Evolutionary conservation across 2,113 vertebrate genomes (phyloP).

Genomic region (Indri indri): DNA sequence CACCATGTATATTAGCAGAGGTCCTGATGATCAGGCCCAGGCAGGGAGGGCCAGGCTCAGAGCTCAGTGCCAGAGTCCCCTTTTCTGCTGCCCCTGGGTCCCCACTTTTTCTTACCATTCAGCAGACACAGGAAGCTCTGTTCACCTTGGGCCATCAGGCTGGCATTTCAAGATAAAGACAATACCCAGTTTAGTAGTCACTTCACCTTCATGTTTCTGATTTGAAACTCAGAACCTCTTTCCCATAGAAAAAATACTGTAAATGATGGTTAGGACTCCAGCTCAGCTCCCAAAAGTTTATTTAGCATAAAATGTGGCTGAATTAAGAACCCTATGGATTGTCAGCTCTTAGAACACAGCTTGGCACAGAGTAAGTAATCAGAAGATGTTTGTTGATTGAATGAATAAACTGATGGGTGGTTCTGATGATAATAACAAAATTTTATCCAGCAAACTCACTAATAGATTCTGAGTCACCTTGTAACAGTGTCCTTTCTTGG

Average conservation of each 20-base stretch:
- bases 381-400: background rate
- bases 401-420: background rate
- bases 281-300: background rate
- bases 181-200: background rate
- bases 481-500: background rate
- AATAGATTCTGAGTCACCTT: background rate
- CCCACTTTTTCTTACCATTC: background rate
- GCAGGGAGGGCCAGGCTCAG: background rate
- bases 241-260: background rate
- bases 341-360: background rate
- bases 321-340: background rate
- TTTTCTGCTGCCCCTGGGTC: background rate
- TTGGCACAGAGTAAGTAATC: background rate
- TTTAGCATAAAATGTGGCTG: background rate
- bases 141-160: background rate
- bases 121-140: background rate
- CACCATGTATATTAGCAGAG: background rate
- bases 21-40: background rate
- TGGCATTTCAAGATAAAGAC: background rate
- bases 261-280: background rate
- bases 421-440: background rate
- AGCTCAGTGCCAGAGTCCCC: background rate
- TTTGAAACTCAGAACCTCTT: background rate
- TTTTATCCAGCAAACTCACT: background rate
- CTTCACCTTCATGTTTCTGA: background rate